Conservation (phyloP, 2,113 vertebrate species). For the Rynchops niger region DNA sequence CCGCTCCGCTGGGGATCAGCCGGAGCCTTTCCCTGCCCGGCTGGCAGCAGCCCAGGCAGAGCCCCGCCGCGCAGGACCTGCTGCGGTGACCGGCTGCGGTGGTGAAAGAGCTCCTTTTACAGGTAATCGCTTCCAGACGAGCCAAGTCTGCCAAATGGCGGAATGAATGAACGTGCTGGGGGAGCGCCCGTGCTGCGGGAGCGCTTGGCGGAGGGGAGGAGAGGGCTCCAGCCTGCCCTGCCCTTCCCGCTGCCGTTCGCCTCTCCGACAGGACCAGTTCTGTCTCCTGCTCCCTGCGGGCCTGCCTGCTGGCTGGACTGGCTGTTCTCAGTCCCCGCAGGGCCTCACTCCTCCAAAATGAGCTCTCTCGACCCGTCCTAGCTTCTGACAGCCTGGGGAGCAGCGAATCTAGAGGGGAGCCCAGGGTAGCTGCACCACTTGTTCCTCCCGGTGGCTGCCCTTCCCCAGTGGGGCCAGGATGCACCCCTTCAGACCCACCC, state of each 20-base stretch:
- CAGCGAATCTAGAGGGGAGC: not conserved
- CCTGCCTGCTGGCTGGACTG: not conserved
- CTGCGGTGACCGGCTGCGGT: not conserved
- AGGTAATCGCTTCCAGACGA: not conserved
- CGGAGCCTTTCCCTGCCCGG: not conserved
- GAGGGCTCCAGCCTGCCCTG: not conserved
- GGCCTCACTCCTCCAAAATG: fast-evolving
- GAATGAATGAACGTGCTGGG: not conserved
- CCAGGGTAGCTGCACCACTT: not conserved
- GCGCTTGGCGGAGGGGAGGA: not conserved
- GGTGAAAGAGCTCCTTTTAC: slow-evolving; percentile 23
- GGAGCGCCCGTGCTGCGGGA: not conserved
- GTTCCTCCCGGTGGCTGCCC: not conserved
- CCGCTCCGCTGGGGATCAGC: not conserved
- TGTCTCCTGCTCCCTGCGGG: not conserved
- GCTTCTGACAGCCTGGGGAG: not conserved
- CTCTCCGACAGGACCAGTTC: not conserved
- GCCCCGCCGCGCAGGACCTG: not conserved
- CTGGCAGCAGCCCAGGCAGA: slow-evolving; percentile 38
- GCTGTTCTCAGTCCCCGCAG: not conserved
- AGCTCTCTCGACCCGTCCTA: not conserved
- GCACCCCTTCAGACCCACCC: not conserved
- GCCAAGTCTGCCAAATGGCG: not conserved
- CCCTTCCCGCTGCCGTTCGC: not conserved
- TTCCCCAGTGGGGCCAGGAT: not conserved